These are phyloP conservation scores for Montipora efflorescens DNA, from an alignment of 64 coral and sea anemone species.

Conservation along the genomic window DNA sequence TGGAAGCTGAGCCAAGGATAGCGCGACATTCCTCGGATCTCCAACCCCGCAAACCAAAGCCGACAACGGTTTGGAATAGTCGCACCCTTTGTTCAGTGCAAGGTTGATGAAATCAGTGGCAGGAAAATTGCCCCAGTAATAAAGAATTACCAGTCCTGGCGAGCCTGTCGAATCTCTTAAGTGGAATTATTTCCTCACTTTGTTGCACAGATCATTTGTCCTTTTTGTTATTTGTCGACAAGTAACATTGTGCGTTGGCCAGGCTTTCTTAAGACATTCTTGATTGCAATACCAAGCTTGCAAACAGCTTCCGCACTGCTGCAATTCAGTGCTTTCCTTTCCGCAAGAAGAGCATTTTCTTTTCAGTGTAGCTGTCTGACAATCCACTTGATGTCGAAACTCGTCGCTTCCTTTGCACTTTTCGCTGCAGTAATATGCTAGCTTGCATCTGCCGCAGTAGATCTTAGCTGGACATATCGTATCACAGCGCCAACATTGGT, in stretches of 20 bases:
- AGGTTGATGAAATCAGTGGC: slow-evolving; percentile 55
- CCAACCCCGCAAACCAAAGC: slow-evolving; percentile 66
- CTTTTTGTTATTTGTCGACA: too few species aligned
- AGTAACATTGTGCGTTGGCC: too few species aligned
- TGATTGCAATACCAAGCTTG: not conserved
- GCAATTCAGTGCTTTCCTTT: slow-evolving; percentile 5
- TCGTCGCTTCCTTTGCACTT: slow-evolving; percentile 44
- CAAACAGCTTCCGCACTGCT: slow-evolving; percentile 43
- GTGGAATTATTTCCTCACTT: not conserved
- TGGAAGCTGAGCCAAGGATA: slow-evolving; percentile 44
- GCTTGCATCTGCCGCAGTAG: slow-evolving; percentile 34
- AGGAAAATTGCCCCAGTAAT: slow-evolving; percentile 73
- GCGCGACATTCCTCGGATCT: slow-evolving; percentile 47
- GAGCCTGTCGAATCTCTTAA: not conserved
- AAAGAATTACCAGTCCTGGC: not conserved
- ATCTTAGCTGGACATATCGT: not conserved
- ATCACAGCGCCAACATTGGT: slow-evolving; percentile 63
- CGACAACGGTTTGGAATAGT: slow-evolving; percentile 24
- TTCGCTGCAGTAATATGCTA: slow-evolving; percentile 74
- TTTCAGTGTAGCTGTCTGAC: slow-evolving; percentile 37
- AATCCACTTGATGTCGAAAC: slow-evolving; percentile 75
- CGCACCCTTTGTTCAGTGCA: slow-evolving; percentile 50
- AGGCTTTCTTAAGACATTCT: too few species aligned
- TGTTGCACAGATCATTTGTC: too few species aligned
- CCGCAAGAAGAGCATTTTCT: slow-evolving; percentile 20